Evolutionary conservation across 2,113 vertebrate species (phyloP).

Genomic region (Perca schrenkii): DNA sequence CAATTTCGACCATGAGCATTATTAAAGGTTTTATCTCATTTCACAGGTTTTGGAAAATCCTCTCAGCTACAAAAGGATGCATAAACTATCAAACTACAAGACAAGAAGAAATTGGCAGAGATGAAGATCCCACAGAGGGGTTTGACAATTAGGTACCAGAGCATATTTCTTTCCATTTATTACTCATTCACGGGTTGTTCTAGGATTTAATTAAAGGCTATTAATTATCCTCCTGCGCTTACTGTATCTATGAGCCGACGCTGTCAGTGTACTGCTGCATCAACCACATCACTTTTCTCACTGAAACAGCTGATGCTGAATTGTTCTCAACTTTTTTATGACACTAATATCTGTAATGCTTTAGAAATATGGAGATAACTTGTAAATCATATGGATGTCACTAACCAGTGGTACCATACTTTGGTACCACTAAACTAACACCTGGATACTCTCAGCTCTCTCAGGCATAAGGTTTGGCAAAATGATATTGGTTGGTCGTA

Average conservation of each 20-base stretch:
- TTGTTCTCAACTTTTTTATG: not conserved
- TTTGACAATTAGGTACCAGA: not conserved
- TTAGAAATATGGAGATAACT: not conserved
- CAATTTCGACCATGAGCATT: not conserved
- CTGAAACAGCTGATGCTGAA: not conserved
- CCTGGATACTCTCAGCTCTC: not conserved
- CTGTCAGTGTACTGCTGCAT: not conserved
- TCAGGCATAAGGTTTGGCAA: not conserved
- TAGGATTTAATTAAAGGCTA: slow-evolving; percentile 57
- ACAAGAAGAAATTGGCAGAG: not conserved
- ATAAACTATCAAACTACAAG: not conserved
- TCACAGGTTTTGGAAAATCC: slow-evolving; percentile 11
- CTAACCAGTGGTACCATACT: not conserved
- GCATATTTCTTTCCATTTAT: slow-evolving; percentile 16
- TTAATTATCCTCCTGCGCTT: slow-evolving; percentile 10
- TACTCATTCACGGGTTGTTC: slow-evolving; percentile 18
- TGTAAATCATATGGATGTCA: not conserved
- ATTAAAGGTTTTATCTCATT: slow-evolving; percentile 16
- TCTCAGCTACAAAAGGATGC: slow-evolving; percentile 2
- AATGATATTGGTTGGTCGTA: not conserved
- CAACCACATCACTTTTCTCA: not conserved
- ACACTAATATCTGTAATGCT: not conserved
- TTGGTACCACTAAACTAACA: no score
- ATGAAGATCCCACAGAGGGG: not conserved
- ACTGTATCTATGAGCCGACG: not conserved